Evolutionary conservation across 2,113 vertebrate genomes (phyloP), one percentile per base, ranked within the genome.

Genomic region (Nematolebias whitei): DNA sequence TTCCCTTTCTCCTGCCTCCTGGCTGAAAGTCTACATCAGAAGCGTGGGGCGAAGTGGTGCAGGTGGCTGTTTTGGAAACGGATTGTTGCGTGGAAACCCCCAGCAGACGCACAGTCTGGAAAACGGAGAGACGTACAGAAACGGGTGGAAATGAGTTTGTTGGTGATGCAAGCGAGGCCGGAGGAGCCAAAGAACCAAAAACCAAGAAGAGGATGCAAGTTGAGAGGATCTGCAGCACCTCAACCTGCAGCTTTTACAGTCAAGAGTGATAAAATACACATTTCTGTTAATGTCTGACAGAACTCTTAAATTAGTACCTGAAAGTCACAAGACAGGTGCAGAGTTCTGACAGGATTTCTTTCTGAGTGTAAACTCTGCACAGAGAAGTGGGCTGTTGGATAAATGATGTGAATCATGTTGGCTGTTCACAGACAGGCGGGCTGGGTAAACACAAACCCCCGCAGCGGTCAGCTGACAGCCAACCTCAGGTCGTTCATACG

Each of bases 381-480:
- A 29, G 68, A 24, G 20, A 71, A 58, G 72, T 81, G 82, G 74
- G 74, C 56, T 41, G 76, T 65, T 32, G 53, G 35, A 23, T 50
- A 71, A n/a, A 56, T 71, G 23, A 69, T 56, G 66, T 55, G 71
- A 82, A 58, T 53, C 71, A 63, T 23, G 71, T 47, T 82, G 66
- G 69, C 53, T 54, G 72, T 56, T 58, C 74, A 78, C 79, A 86
- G 79, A 84, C 76, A 68, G 80, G 70, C 68, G 70, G 78, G 59
- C 84, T 82, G 84, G 68, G 86, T 82, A 89, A 92, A 92, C 76
- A 89, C 51, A 82, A 71, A 76, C 89, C 89, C 87, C 85, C 87
- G 41, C 83, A 80, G 56, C 65, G 55, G 70, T 51, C 54, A 77
- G 61, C 79, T 84, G 68, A 81, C 63, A 56, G 52, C 57, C 66